Percentiles rank a stretch among this genome's conserved stretches.
Evolutionary conservation across 2,888 invertebrate species (phyloP).

Genomic region (Coleophora deauratella): DNA sequence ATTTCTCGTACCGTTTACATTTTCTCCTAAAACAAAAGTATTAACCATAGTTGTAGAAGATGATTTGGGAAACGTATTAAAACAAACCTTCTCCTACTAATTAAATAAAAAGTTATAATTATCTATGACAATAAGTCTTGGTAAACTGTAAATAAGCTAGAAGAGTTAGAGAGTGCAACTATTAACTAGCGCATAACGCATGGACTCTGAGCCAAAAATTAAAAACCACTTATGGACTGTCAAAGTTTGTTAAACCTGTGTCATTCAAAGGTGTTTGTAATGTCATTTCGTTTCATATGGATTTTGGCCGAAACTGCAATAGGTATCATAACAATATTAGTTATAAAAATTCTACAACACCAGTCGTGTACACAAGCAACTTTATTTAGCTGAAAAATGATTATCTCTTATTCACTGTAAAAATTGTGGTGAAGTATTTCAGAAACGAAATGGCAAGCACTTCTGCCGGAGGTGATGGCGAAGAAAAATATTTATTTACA

Average conservation of each 20-base stretch:
- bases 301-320: no score
- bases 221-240: no score
- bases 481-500: conserved; percentile 24
- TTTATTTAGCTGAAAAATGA: no score
- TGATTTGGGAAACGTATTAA: conserved; percentile 78
- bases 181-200: conserved; percentile 3
- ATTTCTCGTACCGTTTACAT: conserved; percentile 71
- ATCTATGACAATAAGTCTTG: conserved; percentile 44
- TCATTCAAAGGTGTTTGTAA: no score
- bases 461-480: conserved; percentile 15
- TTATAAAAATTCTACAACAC: no score
- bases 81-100: conserved; percentile 75
- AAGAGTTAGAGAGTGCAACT: conserved; percentile 17
- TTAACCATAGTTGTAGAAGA: conserved; percentile 79
- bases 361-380: no score
- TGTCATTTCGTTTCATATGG: no score
- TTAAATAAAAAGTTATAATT: conserved; percentile 22
- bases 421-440: background rate
- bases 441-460: conserved; percentile 36
- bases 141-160: conserved; percentile 5
- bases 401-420: no score
- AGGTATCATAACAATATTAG: no score
- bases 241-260: no score
- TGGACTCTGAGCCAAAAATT: no score
- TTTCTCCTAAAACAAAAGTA: conserved; percentile 60